These are phyloP conservation scores for Phasia obesa DNA, from an alignment of 2,888 invertebrate species.

Conservation along the genomic window DNA sequence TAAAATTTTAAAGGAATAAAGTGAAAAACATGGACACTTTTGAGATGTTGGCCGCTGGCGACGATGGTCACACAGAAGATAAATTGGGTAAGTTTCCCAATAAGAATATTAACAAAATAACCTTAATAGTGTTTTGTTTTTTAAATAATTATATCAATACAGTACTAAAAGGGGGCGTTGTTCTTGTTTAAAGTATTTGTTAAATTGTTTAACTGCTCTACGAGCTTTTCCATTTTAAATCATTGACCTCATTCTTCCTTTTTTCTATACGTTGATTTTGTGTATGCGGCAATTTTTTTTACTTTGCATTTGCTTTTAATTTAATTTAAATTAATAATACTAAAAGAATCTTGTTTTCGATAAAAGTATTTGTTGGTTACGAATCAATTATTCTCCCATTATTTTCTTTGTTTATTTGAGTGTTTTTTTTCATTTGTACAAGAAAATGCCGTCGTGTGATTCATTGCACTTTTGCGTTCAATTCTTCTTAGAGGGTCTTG, in stretches of 20 bases:
- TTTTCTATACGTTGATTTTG: constrained; percentile 21
- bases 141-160: neutral
- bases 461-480: no score
- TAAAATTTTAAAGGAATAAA: constrained; percentile 9
- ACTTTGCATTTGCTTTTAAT: constrained; percentile 5
- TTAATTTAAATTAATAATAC: constrained; percentile 21
- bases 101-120: neutral
- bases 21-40: constrained; percentile 68
- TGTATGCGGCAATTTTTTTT: constrained; percentile 45
- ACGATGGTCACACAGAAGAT: constrained; percentile 66
- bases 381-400: no score
- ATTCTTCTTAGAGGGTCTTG: no score
- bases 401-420: no score
- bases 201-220: constrained; percentile 23
- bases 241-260: constrained; percentile 60
- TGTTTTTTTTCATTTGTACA: no score
- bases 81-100: constrained; percentile 67
- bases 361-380: constrained; percentile 6
- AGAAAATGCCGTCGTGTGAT: no score
- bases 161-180: constrained; percentile 47
- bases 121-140: neutral
- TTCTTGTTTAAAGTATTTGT: constrained; percentile 31
- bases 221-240: constrained; percentile 32
- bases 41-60: constrained; percentile 54
- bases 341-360: neutral